phyloP scores from a whole-genome alignment of 2,888 invertebrate species.

The Oscheius sp. region DNA sequence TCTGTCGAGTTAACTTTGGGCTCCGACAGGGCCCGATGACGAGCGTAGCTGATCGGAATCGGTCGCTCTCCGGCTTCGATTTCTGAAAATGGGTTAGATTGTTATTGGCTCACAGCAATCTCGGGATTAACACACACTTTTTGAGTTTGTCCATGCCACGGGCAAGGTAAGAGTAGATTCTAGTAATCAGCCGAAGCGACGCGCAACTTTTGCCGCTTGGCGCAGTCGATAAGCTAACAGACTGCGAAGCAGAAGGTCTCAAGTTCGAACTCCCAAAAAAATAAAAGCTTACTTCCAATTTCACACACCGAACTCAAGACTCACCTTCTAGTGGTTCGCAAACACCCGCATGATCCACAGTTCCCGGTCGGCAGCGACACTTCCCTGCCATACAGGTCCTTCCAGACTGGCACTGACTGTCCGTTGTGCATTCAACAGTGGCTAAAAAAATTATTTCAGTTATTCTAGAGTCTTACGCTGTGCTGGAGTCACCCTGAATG shows the following conservation, averaged over 20 bases:
- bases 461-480: neutral
- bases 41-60: constrained; percentile 58
- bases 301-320: neutral
- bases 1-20: constrained; percentile 10
- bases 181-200: too few relatives aligned
- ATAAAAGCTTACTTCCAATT: too few relatives aligned
- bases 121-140: constrained; percentile 10
- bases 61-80: constrained; percentile 57
- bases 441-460: constrained; percentile 40
- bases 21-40: constrained; percentile 46
- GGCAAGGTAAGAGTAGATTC: too few relatives aligned
- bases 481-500: neutral
- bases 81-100: constrained; percentile 53
- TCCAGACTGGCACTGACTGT: constrained; percentile 57
- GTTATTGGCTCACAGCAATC: constrained; percentile 41
- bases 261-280: too few relatives aligned
- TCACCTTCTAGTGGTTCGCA: constrained; percentile 65
- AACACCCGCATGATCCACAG: constrained; percentile 57
- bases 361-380: constrained; percentile 66
- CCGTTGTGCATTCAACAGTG: constrained; percentile 51
- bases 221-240: too few relatives aligned
- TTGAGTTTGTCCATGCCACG: neutral
- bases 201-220: too few relatives aligned
- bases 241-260: too few relatives aligned
- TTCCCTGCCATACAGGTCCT: constrained; percentile 62